A percentile compares a stretch with the other conserved stretches of the same genome.
Conservation (phyloP, 2,888 invertebrate genomes). For the Synanthedon myopaeformis region DNA sequence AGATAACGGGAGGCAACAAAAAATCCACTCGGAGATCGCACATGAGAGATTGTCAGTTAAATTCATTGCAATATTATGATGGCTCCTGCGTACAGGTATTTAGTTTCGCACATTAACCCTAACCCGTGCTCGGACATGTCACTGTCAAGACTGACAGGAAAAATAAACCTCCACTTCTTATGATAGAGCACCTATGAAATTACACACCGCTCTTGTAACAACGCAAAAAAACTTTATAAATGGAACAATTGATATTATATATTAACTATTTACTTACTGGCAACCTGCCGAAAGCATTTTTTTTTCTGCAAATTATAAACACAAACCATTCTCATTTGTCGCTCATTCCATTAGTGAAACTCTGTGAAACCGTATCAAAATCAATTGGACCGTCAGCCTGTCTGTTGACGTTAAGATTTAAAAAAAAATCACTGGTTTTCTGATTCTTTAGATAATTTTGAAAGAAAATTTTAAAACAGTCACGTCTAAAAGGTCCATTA, state of each 20-base stretch:
- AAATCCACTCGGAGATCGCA: constrained; percentile 26
- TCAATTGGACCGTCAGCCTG: too few species aligned
- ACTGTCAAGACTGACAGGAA: constrained; percentile 33
- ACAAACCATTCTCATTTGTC: too few species aligned
- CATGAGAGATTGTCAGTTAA: constrained; percentile 24
- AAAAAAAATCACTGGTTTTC: too few species aligned
- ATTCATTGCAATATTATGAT: constrained; percentile 32
- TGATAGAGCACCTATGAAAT: constrained; percentile 5
- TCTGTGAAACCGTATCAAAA: too few species aligned
- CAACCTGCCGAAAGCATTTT: too few species aligned
- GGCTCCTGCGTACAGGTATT: constrained; percentile 20
- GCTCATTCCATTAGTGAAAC: too few species aligned
- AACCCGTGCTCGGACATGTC: constrained; percentile 28
- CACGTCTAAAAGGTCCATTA: too few species aligned
- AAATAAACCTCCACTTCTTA: constrained; percentile 18
- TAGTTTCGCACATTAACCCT: constrained; percentile 34
- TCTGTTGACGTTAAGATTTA: too few species aligned
- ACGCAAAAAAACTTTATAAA: background rate
- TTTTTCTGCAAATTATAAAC: too few species aligned
- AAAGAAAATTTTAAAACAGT: too few species aligned
- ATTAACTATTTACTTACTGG: too few species aligned
- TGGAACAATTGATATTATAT: background rate
- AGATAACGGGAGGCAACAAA: constrained; percentile 30
- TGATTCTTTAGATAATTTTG: too few species aligned
- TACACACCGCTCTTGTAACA: background rate